A percentile compares a stretch with the other conserved stretches of the same genome.
Evolutionary conservation across 2,797 vertebrate species (phyloP).

Genomic region (Cryptoblepharus egeriae): DNA sequence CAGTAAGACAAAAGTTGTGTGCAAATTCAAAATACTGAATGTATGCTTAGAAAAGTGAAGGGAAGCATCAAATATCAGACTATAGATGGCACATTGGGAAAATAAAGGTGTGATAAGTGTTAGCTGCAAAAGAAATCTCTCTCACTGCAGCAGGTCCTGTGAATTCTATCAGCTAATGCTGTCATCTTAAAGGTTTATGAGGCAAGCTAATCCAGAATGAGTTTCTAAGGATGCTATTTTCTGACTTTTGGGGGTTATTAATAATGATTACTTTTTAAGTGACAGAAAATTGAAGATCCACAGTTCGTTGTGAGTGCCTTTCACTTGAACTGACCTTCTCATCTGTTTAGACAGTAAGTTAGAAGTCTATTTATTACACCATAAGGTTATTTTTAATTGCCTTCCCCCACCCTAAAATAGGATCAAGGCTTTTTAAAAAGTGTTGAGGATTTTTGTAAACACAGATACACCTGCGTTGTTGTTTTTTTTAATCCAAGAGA

Average conservation of each 20-base stretch:
- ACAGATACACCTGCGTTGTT: not conserved
- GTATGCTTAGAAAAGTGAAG: conserved; percentile 37
- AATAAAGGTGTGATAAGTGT: conserved; percentile 14
- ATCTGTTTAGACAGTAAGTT: conserved; percentile 35
- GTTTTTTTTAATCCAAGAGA: conserved; percentile 23
- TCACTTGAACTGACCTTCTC: conserved; percentile 52
- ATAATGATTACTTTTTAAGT: conserved; percentile 23
- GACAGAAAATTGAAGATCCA: conserved; percentile 34
- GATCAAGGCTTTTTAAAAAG: not conserved
- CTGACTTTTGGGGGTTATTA: conserved; percentile 1
- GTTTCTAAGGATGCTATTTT: conserved; percentile 4
- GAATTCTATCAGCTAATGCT: not conserved
- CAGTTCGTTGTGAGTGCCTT: conserved; percentile 5
- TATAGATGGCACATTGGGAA: conserved; percentile 21
- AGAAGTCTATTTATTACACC: conserved; percentile 10
- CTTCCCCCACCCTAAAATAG: not conserved
- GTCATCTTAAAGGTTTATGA: conserved; percentile 5
- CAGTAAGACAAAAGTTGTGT: conserved; percentile 32
- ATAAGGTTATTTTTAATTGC: not conserved
- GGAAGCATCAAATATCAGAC: conserved; percentile 41
- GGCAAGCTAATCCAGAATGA: conserved; percentile 3
- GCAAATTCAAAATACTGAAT: conserved; percentile 28
- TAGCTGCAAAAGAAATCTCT: not conserved
- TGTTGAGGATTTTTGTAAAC: conserved; percentile 16
- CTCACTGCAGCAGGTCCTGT: conserved; percentile 6